phyloP scores from a whole-genome alignment of 1,140 invertebrate genomes.

The Solenopsis fugax region DNA sequence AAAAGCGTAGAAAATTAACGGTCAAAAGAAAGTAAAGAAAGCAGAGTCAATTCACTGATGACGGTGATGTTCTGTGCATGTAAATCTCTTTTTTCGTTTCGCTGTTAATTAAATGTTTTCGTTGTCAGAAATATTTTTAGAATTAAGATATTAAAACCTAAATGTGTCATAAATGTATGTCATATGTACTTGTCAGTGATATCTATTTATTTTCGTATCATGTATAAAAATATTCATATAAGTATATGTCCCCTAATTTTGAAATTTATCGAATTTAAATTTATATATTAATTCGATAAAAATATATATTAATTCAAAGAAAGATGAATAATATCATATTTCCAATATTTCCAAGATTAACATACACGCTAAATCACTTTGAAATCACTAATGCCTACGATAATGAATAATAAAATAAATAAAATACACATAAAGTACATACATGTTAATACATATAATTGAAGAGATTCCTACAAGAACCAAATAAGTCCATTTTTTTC shows the following conservation, averaged over 20 bases:
- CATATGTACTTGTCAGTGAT: not conserved
- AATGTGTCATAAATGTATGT: not conserved
- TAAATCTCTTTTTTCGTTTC: conserved; percentile 26
- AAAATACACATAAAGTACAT: too few relatives aligned
- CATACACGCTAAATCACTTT: not conserved
- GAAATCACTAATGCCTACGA: too few relatives aligned
- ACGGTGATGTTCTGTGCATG: not conserved
- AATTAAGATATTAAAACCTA: not conserved
- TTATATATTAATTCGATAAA: not conserved
- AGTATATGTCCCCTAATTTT: too few relatives aligned
- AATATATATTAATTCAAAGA: not conserved
- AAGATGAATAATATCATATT: not conserved
- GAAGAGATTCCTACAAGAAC: too few relatives aligned
- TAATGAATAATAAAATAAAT: too few relatives aligned
- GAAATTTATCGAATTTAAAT: not conserved
- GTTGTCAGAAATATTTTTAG: not conserved
- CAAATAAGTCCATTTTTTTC: too few relatives aligned
- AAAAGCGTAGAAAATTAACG: conserved; percentile 50
- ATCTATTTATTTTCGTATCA: not conserved
- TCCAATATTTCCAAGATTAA: not conserved
- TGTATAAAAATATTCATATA: not conserved
- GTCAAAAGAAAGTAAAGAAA: conserved; percentile 47
- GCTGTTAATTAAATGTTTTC: not conserved
- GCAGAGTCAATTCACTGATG: not conserved
- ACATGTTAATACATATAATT: too few relatives aligned